These are phyloP conservation scores for Zaprionus lineosus DNA, from an alignment of 2,888 invertebrate species.

Conservation along the genomic window DNA sequence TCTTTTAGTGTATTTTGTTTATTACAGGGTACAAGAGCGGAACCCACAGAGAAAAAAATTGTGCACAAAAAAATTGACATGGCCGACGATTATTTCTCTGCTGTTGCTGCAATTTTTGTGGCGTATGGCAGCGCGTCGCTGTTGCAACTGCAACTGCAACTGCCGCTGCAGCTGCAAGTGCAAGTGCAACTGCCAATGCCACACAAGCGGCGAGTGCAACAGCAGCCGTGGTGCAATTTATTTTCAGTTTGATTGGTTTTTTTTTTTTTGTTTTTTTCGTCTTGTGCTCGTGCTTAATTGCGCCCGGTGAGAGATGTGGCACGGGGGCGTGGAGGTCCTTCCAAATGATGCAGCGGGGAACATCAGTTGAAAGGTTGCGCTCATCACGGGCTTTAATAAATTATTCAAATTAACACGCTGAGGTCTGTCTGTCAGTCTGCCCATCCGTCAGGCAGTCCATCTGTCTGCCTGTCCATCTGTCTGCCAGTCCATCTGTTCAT, in stretches of 20 bases:
- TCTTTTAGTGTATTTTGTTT: constrained; percentile 5
- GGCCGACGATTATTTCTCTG: constrained; percentile 28
- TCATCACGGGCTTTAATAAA: constrained; percentile 79
- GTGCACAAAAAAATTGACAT: constrained; percentile 31
- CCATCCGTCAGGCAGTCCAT: constrained; percentile 20
- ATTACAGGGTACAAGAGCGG: constrained; percentile 12
- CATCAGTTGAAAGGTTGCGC: constrained; percentile 67
- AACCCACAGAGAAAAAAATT: constrained; percentile 16
- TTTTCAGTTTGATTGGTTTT: constrained; percentile 69
- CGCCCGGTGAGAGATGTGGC: constrained; percentile 28
- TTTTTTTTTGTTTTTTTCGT: too few relatives aligned
- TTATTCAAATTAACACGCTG: constrained; percentile 81
- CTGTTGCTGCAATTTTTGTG: constrained; percentile 52
- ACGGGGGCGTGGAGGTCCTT: not conserved
- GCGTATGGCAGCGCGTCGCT: constrained; percentile 46
- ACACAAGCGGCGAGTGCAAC: too few relatives aligned
- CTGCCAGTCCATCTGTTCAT: too few relatives aligned
- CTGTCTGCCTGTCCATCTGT: too few relatives aligned
- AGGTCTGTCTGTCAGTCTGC: constrained; percentile 9
- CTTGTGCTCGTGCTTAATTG: constrained; percentile 69
- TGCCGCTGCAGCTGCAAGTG: too few relatives aligned
- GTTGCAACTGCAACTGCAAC: constrained; percentile 40
- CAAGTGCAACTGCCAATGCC: too few relatives aligned
- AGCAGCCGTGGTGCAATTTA: constrained; percentile 71
- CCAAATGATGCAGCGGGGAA: constrained; percentile 24